Base-by-base conservation (phyloP, 2,113 vertebrate genomes). In the Connochaetes taurinus region DNA sequence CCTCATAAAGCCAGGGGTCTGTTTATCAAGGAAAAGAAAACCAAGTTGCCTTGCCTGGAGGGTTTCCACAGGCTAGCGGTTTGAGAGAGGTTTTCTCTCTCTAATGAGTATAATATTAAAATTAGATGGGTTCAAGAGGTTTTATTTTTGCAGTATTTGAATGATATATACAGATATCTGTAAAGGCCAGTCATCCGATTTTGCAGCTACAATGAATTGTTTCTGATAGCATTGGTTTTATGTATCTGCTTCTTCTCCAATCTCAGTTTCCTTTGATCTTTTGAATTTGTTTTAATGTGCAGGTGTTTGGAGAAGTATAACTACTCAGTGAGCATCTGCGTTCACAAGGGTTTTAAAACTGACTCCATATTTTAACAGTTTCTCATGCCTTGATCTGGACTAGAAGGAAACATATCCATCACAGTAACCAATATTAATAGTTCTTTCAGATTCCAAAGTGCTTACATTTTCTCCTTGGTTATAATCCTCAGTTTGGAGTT, bases 241-340 rank as follows among this genome's bases (percentile, higher is more conserved):
- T 90, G 96, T 94, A 98, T 90, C 96, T 97, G 91, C 92, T 97
- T 97, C 96, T 93, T 96, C 87, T 96, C 87, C 58, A 94, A 90
- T 97, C 97, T 91, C 97, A 96, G 83, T 95, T 97, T 96, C 89
- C 85, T 97, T 94, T 58, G 25, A 57, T 98, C 95, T 95, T 98
- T 95, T 95, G 90, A 92, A 92, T 95, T 98, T 97, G 96, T 97
- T 98, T 98, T 97, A 98, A 98, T 97, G 97, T 87, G 15, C 96
- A 98, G 96, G 92, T 97, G 82, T 96, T 98, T 98, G 96, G 97
- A 47, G 96, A 98, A 98, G 97, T 98, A 92, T 95, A 98, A 97
- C 98, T 97, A 98, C 95, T 98, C 97, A 98, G 45, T 0, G 7
- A 98, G 97, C 98, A 98, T 98, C 99, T 99, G 98, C 96, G 47